Conservation (phyloP, 2,888 invertebrate species). For the Chamaedrilus cognettii region DNA sequence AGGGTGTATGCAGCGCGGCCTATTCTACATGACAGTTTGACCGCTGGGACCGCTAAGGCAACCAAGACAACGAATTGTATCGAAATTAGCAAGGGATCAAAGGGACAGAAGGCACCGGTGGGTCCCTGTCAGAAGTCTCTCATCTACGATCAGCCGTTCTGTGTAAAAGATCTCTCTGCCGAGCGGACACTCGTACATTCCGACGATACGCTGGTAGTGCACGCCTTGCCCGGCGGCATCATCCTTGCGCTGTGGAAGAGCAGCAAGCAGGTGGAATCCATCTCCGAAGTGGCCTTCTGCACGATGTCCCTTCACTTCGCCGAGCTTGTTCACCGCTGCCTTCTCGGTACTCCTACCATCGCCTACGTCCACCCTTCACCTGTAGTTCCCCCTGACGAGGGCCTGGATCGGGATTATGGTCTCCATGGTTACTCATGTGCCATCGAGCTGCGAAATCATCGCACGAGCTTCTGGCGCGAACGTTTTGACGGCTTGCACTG, state of each 20-base stretch:
- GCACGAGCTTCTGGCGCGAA: slow-evolving; percentile 48
- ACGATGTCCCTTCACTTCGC: not conserved
- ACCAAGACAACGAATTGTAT: not conserved
- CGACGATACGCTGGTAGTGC: not conserved
- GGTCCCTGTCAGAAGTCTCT: too few species aligned
- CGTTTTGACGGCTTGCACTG: slow-evolving; percentile 39
- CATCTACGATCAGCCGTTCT: too few species aligned
- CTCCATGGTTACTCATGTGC: slow-evolving; percentile 51
- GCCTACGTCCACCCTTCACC: not conserved
- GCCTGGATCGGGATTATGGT: slow-evolving; percentile 33
- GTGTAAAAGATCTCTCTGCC: too few species aligned
- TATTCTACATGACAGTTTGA: too few species aligned
- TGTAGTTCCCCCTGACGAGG: not conserved
- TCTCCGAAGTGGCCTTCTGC: not conserved
- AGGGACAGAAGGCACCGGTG: not conserved
- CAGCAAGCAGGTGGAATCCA: too few species aligned
- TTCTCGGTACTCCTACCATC: not conserved
- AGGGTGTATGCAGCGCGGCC: not conserved
- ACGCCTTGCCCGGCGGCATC: not conserved
- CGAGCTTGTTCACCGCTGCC: not conserved
- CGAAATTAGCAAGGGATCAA: not conserved
- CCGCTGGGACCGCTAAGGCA: too few species aligned
- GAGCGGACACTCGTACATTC: too few species aligned
- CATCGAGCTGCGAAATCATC: slow-evolving; percentile 47
- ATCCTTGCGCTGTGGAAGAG: not conserved